These are phyloP conservation scores for Tangachromis dhanisi DNA, from an alignment of 2,113 vertebrate species.

Conservation along the genomic window DNA sequence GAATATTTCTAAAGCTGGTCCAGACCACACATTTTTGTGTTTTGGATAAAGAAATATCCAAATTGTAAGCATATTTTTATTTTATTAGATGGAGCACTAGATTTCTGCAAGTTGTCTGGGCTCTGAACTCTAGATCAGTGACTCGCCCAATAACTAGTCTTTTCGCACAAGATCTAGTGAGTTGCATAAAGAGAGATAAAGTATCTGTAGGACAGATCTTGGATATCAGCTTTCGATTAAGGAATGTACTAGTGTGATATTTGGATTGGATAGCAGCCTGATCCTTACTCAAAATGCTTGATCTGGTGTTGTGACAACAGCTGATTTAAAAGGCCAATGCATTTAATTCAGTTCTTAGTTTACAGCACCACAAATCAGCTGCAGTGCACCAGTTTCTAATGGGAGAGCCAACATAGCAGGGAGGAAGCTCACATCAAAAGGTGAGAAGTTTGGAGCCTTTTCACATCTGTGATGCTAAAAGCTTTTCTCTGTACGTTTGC, in stretches of 20 bases:
- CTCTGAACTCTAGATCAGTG: background rate
- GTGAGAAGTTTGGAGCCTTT: background rate
- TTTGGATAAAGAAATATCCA: background rate
- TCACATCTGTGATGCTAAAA: background rate
- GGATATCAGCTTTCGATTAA: background rate
- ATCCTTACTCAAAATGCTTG: background rate
- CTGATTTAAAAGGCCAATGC: background rate
- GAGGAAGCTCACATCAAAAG: background rate
- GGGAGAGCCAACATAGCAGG: background rate
- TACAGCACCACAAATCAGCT: background rate
- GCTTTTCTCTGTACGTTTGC: background rate
- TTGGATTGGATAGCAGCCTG: background rate
- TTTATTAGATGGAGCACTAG: background rate
- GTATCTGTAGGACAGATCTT: background rate
- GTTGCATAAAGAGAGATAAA: background rate
- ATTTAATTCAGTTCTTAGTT: background rate
- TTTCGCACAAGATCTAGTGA: rapidly evolving
- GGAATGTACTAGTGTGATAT: background rate
- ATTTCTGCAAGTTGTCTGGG: background rate
- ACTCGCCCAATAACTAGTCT: background rate
- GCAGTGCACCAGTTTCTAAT: background rate
- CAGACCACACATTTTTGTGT: background rate
- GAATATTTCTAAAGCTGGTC: background rate
- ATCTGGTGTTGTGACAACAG: background rate
- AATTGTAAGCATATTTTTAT: background rate